Base-by-base conservation (phyloP, 1,140 invertebrate species). In the Drosophila watanabei region DNA sequence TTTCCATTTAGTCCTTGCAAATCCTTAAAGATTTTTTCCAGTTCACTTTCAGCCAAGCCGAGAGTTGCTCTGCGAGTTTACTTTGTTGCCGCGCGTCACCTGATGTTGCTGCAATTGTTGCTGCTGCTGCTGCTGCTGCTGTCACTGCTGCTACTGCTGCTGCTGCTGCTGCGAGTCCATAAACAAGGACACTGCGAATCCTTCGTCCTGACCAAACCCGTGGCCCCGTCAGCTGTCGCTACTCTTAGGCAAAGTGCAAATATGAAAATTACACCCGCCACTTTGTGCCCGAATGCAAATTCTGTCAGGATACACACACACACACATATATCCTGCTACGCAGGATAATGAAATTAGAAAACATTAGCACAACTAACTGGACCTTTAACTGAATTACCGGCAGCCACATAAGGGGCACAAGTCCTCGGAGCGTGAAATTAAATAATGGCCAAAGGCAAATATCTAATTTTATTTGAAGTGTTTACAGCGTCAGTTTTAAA, bases 261-360 rank as follows among this genome's bases (percentile, higher is more conserved):
- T 81, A 66, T 82, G 82, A 75, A 75, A 75, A 77, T 65, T 86
- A 57, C 65, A 69, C 79, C 57, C 52, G 65, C 71, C 84, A 87
- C 80, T 87, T 87, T 72, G 43, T 62, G 66, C 60, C 60, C 28
- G 48, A 88, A 88, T 80, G 84, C 84, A 83, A 78, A 87, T 80
- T 71, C 83, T 49, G 63, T 78, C 20, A 8, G 72, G 62, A 14
- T n/a, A n/a, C 46, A 13, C 7, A 16, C 28, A 18, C 5, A 20
- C 30, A 11, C 57, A 24, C 43, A 16, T 24, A 24, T 3, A 24
- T 24, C 1, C 33, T n/a, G 52, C 13, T 51, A 48, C 43, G 56
- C 64, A 45, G 54, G 54, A 39, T 77, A 87, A 78, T 80, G 76
- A 68, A 83, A 87, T 80, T 80, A 66, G 56, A 80, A 78, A 87